Base-by-base conservation (phyloP, 2,797 vertebrate species). In the Sebastolobus altivelis region DNA sequence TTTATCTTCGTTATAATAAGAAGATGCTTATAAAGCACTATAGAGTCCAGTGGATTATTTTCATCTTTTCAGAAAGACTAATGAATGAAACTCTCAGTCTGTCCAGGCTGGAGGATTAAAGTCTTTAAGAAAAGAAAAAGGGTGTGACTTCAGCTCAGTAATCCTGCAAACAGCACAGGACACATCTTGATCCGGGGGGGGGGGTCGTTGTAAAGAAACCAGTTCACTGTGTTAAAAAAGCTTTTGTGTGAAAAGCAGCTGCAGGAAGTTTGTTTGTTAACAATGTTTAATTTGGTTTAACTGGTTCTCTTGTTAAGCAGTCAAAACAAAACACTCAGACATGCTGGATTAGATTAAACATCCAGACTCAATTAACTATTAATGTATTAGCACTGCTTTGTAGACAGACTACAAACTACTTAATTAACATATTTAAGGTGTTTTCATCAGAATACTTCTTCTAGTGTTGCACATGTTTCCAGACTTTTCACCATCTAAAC, bases 161-260 rank as follows among this genome's bases (percentile, higher is more conserved):
- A 83, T 65, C 83, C 77, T 68, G 70, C 54, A 77, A 52, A 79
- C 83, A 69, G 49, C 61, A 43, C 58, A 49, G 16, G 52, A 37
- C 75, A 25, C 54, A 27, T 11, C 31, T 43, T 69, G 40, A 43
- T 43, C 40, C 40, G 6, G 12, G 2, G 59, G 40, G 52, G 25
- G 25, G 25, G 25, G 25, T 25, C 2, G 25, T 54, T 70, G n/a
- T 60, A 25, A 27, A 72, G n/a, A 79, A 77, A 70, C 38, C 72
- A 40, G 14, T 61, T 71, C 6, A 31, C 54, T 71, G 70, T 69
- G 72, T 11, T 25, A 25, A 5, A 13, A 38, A 38, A 62, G 75
- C 38, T 62, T 69, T 65, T 67, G 27, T 73, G 22, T 46, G n/a
- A 31, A 40, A 66, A 72, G 38, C 43, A 22, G 65, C 74, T 56